Evolutionary conservation across 2,888 invertebrate species (phyloP).

Genomic region (Anticlea derivata): DNA sequence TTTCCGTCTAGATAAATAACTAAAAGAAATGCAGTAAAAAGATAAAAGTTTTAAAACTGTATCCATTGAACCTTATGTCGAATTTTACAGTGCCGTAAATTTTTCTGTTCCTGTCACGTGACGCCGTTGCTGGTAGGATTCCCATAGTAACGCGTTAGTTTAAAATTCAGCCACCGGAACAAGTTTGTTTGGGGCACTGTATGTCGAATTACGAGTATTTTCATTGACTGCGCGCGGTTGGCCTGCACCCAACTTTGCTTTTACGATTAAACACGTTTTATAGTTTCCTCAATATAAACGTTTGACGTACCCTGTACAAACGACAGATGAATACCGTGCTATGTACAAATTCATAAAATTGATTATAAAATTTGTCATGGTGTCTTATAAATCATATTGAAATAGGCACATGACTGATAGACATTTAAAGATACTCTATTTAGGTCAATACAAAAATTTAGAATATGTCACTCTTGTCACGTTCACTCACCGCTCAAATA

Average conservation of each 20-base stretch:
- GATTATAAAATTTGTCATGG: conserved; percentile 40
- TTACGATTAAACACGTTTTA: conserved; percentile 80
- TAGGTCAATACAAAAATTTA: too few species aligned
- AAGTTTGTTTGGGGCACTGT: conserved; percentile 12
- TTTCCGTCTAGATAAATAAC: conserved; percentile 9
- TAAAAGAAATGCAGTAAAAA: conserved; percentile 13
- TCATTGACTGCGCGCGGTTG: conserved; percentile 70
- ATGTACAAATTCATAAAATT: conserved; percentile 12
- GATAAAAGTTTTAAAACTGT: conserved; percentile 7
- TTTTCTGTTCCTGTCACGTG: background rate
- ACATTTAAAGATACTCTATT: too few species aligned
- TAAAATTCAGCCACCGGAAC: background rate
- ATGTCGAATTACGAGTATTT: conserved; percentile 38
- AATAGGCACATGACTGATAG: background rate
- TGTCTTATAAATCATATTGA: conserved; percentile 7
- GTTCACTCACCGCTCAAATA: too few species aligned
- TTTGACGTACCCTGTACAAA: conserved; percentile 58
- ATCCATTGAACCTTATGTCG: conserved; percentile 13
- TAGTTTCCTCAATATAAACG: conserved; percentile 79
- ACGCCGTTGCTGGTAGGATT: too few species aligned
- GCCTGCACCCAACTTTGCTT: conserved; percentile 73
- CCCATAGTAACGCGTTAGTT: background rate
- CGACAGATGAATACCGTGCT: conserved; percentile 6
- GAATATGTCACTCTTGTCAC: too few species aligned
- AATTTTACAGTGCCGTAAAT: conserved; percentile 7